Percentiles rank a stretch among this genome's conserved stretches.
Evolutionary conservation across 2,113 vertebrate species (phyloP).

Genomic region (Melanerpes aurifrons): DNA sequence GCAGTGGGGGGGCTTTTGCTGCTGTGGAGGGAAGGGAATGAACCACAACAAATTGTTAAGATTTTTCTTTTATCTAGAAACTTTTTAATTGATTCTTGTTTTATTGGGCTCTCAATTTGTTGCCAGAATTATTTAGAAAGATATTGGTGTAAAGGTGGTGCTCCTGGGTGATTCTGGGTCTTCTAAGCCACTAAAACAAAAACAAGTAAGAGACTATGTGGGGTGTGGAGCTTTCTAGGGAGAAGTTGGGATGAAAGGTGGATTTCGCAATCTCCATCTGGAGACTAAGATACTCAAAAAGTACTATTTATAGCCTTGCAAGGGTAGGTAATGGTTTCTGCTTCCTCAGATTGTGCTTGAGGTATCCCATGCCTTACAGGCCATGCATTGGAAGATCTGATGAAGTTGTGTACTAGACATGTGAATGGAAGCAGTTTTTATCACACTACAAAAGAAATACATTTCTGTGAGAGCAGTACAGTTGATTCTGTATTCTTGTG

Average conservation of each 20-base stretch:
- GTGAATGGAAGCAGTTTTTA: background rate
- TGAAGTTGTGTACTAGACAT: background rate
- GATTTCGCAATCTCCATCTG: background rate
- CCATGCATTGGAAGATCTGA: background rate
- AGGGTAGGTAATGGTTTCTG: background rate
- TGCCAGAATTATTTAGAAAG: background rate
- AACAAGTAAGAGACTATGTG: background rate
- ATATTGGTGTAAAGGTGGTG: background rate
- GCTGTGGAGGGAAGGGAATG: too few relatives aligned
- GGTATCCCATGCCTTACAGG: background rate
- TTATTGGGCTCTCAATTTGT: background rate
- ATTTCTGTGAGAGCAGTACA: background rate
- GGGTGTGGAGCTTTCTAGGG: background rate
- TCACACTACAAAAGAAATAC: background rate
- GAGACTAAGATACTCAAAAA: background rate
- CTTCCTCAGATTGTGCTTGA: background rate
- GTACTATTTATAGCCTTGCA: background rate
- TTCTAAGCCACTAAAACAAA: background rate
- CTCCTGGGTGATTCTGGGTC: background rate
- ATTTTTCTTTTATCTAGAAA: background rate
- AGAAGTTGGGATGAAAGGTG: background rate
- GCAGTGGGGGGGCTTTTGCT: too few relatives aligned
- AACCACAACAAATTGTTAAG: background rate
- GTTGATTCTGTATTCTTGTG: background rate
- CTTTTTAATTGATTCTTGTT: background rate